Conservation (phyloP, 2,888 invertebrate species). For the Drosophila subsilvestris region DNA sequence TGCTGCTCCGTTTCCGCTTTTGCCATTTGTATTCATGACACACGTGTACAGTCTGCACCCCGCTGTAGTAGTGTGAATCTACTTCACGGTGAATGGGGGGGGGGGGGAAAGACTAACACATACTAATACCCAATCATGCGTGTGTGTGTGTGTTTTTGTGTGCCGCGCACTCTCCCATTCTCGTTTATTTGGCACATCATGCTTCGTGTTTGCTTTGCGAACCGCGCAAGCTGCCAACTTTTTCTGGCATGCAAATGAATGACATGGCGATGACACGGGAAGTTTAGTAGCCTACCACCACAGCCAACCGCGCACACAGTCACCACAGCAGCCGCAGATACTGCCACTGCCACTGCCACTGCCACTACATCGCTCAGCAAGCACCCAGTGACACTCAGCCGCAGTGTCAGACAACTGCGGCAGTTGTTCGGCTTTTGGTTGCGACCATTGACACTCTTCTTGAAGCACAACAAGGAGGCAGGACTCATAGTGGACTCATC, state of each 20-base stretch:
- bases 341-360: conserved; percentile 6
- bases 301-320: neutral
- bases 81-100: conserved; percentile 6
- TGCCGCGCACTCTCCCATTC: conserved; percentile 5
- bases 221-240: conserved; percentile 27
- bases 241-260: conserved; percentile 59
- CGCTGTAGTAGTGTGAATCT: neutral
- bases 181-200: conserved; percentile 39
- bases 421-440: conserved; percentile 21
- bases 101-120: no score
- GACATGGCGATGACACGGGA: conserved; percentile 50
- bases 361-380: neutral
- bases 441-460: conserved; percentile 30
- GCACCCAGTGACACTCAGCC: no score
- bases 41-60: neutral
- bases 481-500: neutral
- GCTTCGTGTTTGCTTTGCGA: conserved; percentile 9
- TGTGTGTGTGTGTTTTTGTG: neutral
- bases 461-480: conserved; percentile 1
- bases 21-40: conserved; percentile 61
- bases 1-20: no score
- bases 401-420: conserved; percentile 8
- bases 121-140: conserved; percentile 16
- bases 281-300: conserved; percentile 19
- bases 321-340: conserved; percentile 1